phyloP scores from a whole-genome alignment of 2,113 vertebrate species.

The Bettongia penicillata region DNA sequence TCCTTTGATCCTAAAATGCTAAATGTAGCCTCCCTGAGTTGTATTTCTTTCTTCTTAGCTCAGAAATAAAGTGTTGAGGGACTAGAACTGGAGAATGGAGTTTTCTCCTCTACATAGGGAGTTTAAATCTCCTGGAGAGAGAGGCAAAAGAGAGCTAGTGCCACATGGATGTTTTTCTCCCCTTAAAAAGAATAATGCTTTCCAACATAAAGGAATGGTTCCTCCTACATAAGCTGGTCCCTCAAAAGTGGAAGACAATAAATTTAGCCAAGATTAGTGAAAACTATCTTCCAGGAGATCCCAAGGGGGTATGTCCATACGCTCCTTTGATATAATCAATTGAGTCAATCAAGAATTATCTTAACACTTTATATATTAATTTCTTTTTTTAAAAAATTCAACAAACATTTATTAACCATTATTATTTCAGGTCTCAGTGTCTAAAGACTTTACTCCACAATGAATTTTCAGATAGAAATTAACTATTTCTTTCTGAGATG shows the following conservation, averaged over 20 bases:
- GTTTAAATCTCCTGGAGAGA: background rate
- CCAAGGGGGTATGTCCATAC: background rate
- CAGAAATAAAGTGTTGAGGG: background rate
- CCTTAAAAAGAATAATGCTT: background rate
- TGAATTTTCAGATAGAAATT: conserved; percentile 20
- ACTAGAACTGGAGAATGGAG: background rate
- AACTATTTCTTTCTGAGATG: background rate
- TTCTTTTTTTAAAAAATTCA: background rate
- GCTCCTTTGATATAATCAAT: background rate
- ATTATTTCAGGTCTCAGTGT: background rate
- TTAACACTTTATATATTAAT: background rate
- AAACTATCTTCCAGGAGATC: background rate
- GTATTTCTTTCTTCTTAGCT: background rate
- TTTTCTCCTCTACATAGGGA: background rate
- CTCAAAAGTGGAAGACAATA: background rate
- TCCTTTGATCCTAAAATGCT: background rate
- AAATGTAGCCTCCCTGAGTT: background rate
- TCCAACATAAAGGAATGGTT: background rate
- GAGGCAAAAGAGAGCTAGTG: background rate
- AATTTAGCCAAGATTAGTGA: background rate
- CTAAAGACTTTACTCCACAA: conserved; percentile 16
- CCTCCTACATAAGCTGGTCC: background rate
- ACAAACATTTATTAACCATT: background rate
- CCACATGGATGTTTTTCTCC: background rate
- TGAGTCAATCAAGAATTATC: background rate